A percentile compares a stretch with the other conserved stretches of the same genome.
These are phyloP conservation scores for Anadara kagoshimensis DNA, from an alignment of 1,140 invertebrate genomes.

Conservation along the genomic window DNA sequence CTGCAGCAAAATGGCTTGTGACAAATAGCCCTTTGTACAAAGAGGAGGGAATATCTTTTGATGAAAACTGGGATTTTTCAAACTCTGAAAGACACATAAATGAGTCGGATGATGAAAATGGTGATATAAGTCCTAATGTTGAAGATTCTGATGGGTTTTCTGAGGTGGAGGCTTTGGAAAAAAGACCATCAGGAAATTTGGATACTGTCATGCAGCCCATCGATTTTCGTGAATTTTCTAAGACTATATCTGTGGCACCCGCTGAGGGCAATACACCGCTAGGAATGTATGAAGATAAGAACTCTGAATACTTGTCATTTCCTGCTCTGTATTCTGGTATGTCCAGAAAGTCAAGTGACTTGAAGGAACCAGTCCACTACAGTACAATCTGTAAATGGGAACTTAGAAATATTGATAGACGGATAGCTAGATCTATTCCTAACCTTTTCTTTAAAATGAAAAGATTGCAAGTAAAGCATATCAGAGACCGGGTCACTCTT, in stretches of 20 bases:
- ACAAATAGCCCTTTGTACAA: too few species aligned
- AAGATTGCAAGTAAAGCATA: conserved; percentile 37
- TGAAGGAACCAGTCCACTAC: conserved; percentile 31
- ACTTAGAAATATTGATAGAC: conserved; percentile 35
- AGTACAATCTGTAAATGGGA: conserved; percentile 44
- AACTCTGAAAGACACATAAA: too few species aligned
- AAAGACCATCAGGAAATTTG: conserved; percentile 28
- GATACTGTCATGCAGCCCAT: conserved; percentile 19
- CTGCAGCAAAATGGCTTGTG: too few species aligned
- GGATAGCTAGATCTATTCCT: conserved; percentile 32
- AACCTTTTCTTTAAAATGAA: conserved; percentile 47
- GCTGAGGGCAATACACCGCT: conserved; percentile 32
- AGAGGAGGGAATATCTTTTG: conserved; percentile 15
- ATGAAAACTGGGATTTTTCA: conserved; percentile 22
- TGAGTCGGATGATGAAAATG: too few species aligned
- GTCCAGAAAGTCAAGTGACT: conserved; percentile 24
- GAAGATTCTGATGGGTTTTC: conserved; percentile 11
- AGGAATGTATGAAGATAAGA: conserved; percentile 32
- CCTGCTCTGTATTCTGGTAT: conserved; percentile 40
- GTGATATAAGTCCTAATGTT: background rate
- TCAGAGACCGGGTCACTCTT: conserved; percentile 32
- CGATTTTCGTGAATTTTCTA: conserved; percentile 30
- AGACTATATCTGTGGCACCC: conserved; percentile 22
- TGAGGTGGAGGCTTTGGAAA: conserved; percentile 1
- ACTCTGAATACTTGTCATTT: conserved; percentile 37